A percentile compares a stretch with the other conserved stretches of the same genome.
Conservation (phyloP, 2,797 vertebrate genomes). For the Lagorchestes hirsutus region DNA sequence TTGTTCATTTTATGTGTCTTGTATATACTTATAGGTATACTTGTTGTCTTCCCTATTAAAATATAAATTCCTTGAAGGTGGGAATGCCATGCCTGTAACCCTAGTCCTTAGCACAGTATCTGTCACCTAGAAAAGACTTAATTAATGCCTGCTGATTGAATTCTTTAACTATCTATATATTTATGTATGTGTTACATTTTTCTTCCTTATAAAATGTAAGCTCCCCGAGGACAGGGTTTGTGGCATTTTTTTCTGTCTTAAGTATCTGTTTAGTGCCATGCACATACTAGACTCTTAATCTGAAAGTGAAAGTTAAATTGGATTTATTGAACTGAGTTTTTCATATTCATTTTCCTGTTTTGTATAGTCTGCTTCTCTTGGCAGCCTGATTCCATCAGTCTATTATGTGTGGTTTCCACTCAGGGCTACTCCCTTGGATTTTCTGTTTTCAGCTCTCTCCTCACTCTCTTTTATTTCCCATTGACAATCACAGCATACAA, state of each 20-base stretch:
- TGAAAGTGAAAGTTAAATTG: background rate
- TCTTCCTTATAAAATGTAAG: background rate
- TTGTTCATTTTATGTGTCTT: background rate
- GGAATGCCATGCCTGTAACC: background rate
- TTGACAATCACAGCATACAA: background rate
- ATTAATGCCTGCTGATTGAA: background rate
- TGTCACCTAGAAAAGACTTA: background rate
- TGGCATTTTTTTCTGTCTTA: background rate
- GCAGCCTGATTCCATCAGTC: background rate
- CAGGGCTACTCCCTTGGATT: background rate
- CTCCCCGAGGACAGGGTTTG: background rate
- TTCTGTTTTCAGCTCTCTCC: background rate
- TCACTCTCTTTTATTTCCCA: background rate
- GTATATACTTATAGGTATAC: background rate
- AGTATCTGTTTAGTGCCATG: background rate
- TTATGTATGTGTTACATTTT: background rate
- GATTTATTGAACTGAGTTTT: background rate
- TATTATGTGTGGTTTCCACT: background rate
- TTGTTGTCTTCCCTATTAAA: background rate
- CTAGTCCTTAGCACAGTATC: background rate
- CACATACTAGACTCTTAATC: background rate
- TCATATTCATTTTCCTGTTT: background rate
- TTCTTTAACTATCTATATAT: background rate
- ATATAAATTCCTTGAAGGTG: background rate
- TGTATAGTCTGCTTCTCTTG: background rate